These are phyloP conservation scores for Drosophila kanapiae DNA, from an alignment of 1,140 invertebrate species.

Conservation along the genomic window DNA sequence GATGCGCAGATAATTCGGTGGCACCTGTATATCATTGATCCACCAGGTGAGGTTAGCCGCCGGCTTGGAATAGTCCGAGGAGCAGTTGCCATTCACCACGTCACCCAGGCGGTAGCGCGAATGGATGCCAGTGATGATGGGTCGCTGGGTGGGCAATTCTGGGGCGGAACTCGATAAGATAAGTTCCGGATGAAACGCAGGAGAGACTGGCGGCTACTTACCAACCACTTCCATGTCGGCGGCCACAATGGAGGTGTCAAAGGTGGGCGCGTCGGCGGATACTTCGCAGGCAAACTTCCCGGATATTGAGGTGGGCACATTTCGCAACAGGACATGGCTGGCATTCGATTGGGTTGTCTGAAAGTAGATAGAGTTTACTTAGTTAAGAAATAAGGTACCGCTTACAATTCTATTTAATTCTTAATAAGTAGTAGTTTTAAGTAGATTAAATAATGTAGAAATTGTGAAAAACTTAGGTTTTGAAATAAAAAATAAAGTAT, in stretches of 20 bases:
- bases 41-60: conserved; percentile 95
- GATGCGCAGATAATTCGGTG: conserved; percentile 65
- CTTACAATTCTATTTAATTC: not conserved
- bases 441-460: not conserved
- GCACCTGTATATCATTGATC: conserved; percentile 90
- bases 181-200: not conserved
- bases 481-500: not conserved
- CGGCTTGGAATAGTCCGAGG: conserved; percentile 90
- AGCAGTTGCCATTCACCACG: conserved; percentile 90
- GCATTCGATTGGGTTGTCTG: conserved; percentile 88
- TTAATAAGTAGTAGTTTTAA: no score
- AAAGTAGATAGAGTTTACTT: not conserved
- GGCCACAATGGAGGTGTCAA: conserved; percentile 91
- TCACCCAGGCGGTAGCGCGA: conserved; percentile 90
- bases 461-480: not conserved
- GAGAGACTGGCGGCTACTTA: conserved; percentile 85
- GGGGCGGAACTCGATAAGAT: conserved; percentile 25
- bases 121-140: conserved; percentile 90
- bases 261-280: conserved; percentile 93
- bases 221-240: conserved; percentile 91
- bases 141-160: conserved; percentile 90
- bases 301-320: conserved; percentile 88
- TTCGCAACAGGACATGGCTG: conserved; percentile 87
- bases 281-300: conserved; percentile 93
- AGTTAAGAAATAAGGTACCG: not conserved